Base-by-base conservation (phyloP, 2,797 vertebrate species). In the Cyclopterus lumpus region DNA sequence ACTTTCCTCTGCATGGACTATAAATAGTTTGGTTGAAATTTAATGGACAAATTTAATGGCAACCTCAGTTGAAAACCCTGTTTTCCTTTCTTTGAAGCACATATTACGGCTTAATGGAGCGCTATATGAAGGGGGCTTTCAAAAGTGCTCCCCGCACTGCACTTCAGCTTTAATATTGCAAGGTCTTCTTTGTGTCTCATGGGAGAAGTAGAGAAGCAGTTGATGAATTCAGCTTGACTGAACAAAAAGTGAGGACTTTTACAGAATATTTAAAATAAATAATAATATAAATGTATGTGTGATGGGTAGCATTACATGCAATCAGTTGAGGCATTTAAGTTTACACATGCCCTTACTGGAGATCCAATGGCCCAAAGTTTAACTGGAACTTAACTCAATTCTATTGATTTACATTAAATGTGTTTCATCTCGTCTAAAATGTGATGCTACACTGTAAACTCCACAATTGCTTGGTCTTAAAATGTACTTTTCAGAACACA, bases 221-320 rank as follows among this genome's bases (percentile, higher is more conserved):
- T 40, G 32, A 77, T 71, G 67, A 69, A 59, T 61, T 83, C 76
- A 55, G 49, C 44, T 46, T 49, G 49, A 73, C 74, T 40, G 61
- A 57, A 71, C 46, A 51, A 62, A 80, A 64, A 48, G 75, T 57
- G 42, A 86, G 77, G 77, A 73, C 55, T 84, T 84, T 63, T 18
- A 58, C 76, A 89, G 81, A 86, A 68, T 64, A 16, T 6, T 48
- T 15, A 61, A 73, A 30, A 63, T 5, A 20, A 8, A n/a, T n/a
- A 48, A 20, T n/a, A n/a, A 48, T n/a, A n/a, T n/a, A n/a, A 48
- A 60, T 32, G 6, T 22, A 8, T 55, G 24, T 44, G 38, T 24
- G n/a, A 1, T 51, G 12, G 71, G 51, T 4, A 62, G 16, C 36
- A 51, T 48, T 53, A 24, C 28, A 70, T 44, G 48, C 20, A 4